Percentiles rank a stretch among this genome's conserved stretches.
Conservation (phyloP, 2,113 vertebrate species). For the Nematolebias whitei region DNA sequence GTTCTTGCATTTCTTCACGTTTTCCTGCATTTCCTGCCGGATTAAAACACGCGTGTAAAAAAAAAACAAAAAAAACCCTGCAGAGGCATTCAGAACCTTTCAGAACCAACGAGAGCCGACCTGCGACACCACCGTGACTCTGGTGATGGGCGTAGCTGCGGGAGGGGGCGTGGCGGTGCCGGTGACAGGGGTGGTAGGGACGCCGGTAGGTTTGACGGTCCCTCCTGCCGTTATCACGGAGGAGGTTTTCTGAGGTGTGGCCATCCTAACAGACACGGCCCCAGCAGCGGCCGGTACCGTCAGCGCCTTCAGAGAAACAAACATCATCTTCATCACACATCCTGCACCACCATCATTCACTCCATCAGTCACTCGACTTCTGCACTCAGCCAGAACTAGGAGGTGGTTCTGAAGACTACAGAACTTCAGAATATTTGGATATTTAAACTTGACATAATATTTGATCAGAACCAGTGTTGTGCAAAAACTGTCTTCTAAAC, state of each 20-base stretch:
- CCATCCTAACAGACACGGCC: slow-evolving; percentile 68
- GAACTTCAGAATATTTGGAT: too few relatives aligned
- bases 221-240: slow-evolving; percentile 64
- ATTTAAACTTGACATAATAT: too few relatives aligned
- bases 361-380: too few relatives aligned
- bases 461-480: too few relatives aligned
- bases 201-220: slow-evolving; percentile 35
- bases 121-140: slow-evolving; percentile 81
- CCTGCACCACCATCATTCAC: not conserved
- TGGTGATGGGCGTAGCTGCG: slow-evolving; percentile 32
- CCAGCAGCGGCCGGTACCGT: slow-evolving; percentile 63
- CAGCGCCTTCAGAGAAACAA: slow-evolving; percentile 64
- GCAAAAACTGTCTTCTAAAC: too few relatives aligned
- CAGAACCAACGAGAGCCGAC: slow-evolving; percentile 36
- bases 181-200: slow-evolving; percentile 24
- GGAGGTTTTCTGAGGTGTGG: slow-evolving; percentile 69
- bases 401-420: too few relatives aligned
- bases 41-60: not conserved
- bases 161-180: slow-evolving; percentile 23
- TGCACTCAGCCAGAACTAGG: too few relatives aligned
- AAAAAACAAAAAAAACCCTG: too few relatives aligned
- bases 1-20: slow-evolving; percentile 91
- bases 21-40: slow-evolving; percentile 88
- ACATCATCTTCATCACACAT: not conserved
- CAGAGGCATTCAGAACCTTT: not conserved